Conservation (phyloP, 2,113 vertebrate genomes). For the Catharus fuscescens region DNA sequence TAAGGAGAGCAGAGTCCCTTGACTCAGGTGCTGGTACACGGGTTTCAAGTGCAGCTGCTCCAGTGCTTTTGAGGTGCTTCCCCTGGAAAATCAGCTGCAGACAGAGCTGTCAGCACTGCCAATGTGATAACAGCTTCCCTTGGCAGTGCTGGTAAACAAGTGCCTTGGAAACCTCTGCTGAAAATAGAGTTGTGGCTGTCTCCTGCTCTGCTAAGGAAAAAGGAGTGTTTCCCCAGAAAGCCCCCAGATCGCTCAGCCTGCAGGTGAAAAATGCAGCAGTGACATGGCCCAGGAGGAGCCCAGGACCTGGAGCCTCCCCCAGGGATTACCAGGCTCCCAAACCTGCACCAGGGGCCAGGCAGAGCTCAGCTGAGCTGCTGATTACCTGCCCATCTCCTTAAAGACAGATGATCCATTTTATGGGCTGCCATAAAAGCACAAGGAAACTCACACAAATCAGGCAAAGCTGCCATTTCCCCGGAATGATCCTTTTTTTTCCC, state of each 20-base stretch:
- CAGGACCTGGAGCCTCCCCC: background rate
- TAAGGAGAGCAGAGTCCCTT: background rate
- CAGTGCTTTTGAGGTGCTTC: background rate
- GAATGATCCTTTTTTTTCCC: background rate
- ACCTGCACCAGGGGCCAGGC: background rate
- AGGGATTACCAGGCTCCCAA: background rate
- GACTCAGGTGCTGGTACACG: rapidly evolving
- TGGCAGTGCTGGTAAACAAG: slow-evolving; percentile 54
- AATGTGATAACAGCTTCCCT: background rate
- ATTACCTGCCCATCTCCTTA: background rate
- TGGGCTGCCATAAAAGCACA: background rate
- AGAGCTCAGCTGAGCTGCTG: background rate
- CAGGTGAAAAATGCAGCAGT: background rate
- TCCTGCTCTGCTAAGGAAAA: background rate
- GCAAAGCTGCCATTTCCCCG: background rate
- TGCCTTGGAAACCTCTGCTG: slow-evolving; percentile 34
- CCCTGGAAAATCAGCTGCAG: slow-evolving; percentile 15
- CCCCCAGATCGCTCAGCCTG: background rate
- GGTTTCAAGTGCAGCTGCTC: background rate
- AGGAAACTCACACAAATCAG: slow-evolving; percentile 11
- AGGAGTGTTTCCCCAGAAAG: background rate
- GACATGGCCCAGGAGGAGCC: background rate
- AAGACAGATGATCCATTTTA: background rate
- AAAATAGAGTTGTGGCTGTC: slow-evolving; percentile 56
- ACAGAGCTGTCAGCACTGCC: slow-evolving; percentile 39